These are phyloP conservation scores for Rhamnusium bicolor DNA, from an alignment of 2,888 invertebrate genomes.

Conservation along the genomic window DNA sequence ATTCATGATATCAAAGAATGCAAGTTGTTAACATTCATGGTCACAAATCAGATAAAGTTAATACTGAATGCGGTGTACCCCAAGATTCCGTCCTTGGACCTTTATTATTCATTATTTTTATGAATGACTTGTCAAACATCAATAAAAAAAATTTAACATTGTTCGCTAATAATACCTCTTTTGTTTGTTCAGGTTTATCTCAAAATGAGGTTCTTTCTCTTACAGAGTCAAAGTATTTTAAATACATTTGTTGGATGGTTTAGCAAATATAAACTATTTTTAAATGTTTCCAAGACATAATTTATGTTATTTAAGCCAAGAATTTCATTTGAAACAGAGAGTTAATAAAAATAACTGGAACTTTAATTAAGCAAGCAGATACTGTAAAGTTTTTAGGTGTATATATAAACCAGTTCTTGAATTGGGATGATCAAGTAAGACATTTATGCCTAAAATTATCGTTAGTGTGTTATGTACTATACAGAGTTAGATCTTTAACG, in stretches of 20 bases:
- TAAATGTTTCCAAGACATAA: neutral
- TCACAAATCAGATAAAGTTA: neutral
- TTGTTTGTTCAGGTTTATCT: neutral
- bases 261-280: neutral
- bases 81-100: neutral
- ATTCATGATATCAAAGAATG: neutral
- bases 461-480: neutral
- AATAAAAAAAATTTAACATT: too few species aligned
- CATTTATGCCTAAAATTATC: neutral
- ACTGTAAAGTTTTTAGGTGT: neutral
- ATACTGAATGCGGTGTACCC: neutral
- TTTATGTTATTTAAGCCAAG: neutral
- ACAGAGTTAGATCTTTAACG: neutral
- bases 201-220: neutral
- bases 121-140: too few species aligned
- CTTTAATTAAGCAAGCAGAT: neutral
- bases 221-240: neutral
- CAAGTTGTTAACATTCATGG: neutral
- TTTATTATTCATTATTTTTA: too few species aligned
- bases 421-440: neutral
- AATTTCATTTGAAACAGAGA: neutral
- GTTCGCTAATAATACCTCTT: slow-evolving; percentile 3
- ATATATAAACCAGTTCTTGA: neutral
- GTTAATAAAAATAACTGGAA: neutral
- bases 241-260: neutral